Percentiles rank a stretch among this genome's conserved stretches.
Evolutionary conservation across 37 sponge, comb jelly and placozoan species (phyloP).

Genomic region (Aphrocallistes beatrix): DNA sequence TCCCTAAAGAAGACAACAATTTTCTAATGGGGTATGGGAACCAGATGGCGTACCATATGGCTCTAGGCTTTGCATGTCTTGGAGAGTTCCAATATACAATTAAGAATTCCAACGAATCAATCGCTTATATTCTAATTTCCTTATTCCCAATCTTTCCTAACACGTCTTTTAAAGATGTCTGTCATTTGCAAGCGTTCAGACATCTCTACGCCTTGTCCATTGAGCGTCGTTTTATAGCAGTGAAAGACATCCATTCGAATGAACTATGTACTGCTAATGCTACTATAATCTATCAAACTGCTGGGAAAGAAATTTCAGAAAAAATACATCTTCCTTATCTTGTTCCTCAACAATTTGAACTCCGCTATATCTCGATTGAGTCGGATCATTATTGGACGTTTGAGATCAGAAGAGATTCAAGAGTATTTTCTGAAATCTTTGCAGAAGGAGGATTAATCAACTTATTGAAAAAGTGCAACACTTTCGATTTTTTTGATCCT

Average conservation of each 20-base stretch:
- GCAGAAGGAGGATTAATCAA: background rate
- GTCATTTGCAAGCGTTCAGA: slow-evolving; percentile 3
- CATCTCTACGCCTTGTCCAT: background rate
- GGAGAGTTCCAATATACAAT: slow-evolving; percentile 30
- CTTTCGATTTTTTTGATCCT: background rate
- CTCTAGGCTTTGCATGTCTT: slow-evolving; percentile 82
- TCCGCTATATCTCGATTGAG: background rate
- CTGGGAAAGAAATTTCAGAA: background rate
- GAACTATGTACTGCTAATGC: background rate
- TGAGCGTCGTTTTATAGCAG: background rate
- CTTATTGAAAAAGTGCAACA: background rate
- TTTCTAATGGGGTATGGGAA: slow-evolving; percentile 64
- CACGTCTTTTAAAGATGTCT: background rate
- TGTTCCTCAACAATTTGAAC: background rate
- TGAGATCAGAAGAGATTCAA: background rate
- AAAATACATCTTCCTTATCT: background rate
- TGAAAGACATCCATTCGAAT: background rate
- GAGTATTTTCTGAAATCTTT: background rate
- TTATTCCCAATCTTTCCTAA: background rate
- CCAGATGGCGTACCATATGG: slow-evolving; percentile 90
- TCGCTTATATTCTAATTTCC: background rate
- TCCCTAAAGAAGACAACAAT: slow-evolving; percentile 21
- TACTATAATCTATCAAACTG: background rate
- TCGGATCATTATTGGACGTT: background rate
- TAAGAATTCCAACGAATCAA: background rate